Evolutionary conservation across 2,113 vertebrate genomes (phyloP), one percentile per base, ranked within the genome.

Genomic region (Petroica traversi): DNA sequence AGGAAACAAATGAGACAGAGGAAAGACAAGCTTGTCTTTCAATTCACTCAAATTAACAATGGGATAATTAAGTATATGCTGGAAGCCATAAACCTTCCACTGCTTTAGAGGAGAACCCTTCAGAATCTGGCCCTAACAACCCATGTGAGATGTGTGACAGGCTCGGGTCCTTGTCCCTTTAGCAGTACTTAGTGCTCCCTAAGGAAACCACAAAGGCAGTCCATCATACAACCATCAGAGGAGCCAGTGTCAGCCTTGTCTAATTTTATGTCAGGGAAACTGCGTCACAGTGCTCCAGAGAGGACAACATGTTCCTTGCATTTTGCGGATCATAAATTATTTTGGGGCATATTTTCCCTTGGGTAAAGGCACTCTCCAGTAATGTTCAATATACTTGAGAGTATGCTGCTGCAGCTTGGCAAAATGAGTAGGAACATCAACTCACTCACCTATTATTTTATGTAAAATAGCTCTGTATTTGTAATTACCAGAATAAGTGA

Each of bases 221-320:
- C 89, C 43, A 31, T 82, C 40, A 33, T 5, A 18, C 25, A 85
- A 3, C 19, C 20, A 38, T 38, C 61, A 89, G 61, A 71, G 20
- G 16, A 93, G 26, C n/a, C 72, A 64, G 69, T 36, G 84, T 58
- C 78, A 92, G 78, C 34, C 78, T 51, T 11, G 51, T 94, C 89
- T 96, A 96, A 96, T 94, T 97, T 91, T 96, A 29, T 92, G 79
- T 38, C 67, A 69, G 81, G 74, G 81, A 95, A 90, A 94, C 76
- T 95, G 81, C 75, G 55, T 94, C 96, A 94, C 69, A 61, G n/a
- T 48, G 46, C 63, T 93, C 33, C n/a, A 40, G 55, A 68, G 74
- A 89, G 88, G 55, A 96, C 94, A 96, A 55, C 51, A 45, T 54
- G 93, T 94, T 95, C 96, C 82, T 57, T n/a, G 22, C 71, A 34